These are phyloP conservation scores for Himalopsyche kuldschensis DNA, from an alignment of 2,888 invertebrate species.

Conservation along the genomic window DNA sequence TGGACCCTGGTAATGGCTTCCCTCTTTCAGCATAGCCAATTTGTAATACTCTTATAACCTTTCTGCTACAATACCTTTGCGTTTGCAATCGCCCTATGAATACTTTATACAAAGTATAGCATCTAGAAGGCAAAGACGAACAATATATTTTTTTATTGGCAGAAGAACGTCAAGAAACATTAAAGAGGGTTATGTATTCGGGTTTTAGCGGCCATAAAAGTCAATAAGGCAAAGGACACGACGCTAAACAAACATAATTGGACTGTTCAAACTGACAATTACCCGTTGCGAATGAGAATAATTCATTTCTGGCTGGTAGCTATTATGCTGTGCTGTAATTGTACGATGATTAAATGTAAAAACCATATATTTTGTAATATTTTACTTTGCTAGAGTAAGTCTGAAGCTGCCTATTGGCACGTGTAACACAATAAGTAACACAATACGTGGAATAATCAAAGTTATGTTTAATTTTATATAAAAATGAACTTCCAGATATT, in stretches of 20 bases:
- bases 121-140: not conserved
- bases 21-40: no score
- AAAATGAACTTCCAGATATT: no score
- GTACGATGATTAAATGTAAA: not conserved
- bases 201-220: not conserved
- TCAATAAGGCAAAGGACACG: not conserved
- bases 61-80: not conserved
- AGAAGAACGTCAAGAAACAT: not conserved
- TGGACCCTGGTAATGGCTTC: no score
- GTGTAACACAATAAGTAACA: no score
- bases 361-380: no score
- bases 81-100: not conserved
- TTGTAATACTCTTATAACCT: no score
- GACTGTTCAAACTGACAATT: not conserved
- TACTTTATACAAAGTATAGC: not conserved
- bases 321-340: not conserved
- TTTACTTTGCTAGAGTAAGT: no score
- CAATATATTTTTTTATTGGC: not conserved
- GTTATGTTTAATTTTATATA: no score
- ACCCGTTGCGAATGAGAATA: not conserved
- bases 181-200: not conserved
- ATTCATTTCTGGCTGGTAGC: not conserved
- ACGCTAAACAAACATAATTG: not conserved
- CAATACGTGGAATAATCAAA: no score
- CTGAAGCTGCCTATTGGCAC: no score